Conservation (phyloP, 2,888 invertebrate species). For the Zygogramma bicolorata region DNA sequence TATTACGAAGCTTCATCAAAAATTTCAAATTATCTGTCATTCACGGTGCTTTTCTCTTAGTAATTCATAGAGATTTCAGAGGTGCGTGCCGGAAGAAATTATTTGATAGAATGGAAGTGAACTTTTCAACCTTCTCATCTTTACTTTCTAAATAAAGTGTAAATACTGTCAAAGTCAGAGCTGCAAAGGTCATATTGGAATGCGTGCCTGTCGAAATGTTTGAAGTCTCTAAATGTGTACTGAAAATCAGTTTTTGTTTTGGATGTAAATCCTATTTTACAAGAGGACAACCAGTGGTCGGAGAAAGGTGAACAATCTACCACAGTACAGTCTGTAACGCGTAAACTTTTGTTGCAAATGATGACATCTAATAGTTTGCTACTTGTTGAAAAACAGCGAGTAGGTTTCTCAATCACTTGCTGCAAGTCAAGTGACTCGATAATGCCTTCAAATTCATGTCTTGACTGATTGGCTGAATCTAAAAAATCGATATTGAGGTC, state of each 20-base stretch:
- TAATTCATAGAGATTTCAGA: not conserved
- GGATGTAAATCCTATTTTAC: not conserved
- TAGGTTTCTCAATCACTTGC: not conserved
- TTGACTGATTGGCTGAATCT: not conserved
- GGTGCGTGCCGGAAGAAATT: not conserved
- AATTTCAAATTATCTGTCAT: constrained; percentile 6
- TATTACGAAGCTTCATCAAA: not conserved
- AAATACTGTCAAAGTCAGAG: not conserved
- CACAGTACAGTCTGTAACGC: not conserved
- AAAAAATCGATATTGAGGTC: not conserved
- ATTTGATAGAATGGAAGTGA: not conserved
- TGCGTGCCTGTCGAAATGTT: not conserved
- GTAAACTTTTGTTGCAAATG: not conserved
- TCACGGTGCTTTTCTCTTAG: not conserved
- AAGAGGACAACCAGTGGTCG: not conserved
- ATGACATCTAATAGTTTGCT: not conserved
- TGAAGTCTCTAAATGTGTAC: not conserved
- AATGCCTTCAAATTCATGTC: not conserved
- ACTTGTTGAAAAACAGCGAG: not conserved
- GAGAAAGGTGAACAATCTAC: too few relatives aligned
- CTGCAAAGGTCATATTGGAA: not conserved
- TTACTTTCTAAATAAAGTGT: not conserved
- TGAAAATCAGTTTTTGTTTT: not conserved
- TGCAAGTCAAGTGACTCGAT: not conserved
- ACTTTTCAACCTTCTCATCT: not conserved